Conservation (phyloP, 2,888 invertebrate species). For the Psylliodes chrysocephalus region DNA sequence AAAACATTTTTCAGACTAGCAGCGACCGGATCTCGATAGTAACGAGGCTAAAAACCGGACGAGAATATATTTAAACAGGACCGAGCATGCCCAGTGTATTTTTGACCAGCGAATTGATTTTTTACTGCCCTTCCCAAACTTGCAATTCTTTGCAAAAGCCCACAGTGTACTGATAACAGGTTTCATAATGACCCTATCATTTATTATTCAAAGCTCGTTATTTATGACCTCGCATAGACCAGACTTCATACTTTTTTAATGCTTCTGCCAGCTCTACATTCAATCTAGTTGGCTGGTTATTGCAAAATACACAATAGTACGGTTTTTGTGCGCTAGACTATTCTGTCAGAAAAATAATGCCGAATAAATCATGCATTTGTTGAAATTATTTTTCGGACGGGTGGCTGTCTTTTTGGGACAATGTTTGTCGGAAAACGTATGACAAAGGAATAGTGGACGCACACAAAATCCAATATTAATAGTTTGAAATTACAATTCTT, state of each 20-base stretch:
- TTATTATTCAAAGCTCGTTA: constrained; percentile 55
- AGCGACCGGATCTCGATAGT: constrained; percentile 18
- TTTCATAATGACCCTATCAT: constrained; percentile 56
- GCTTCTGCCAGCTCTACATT: constrained; percentile 42
- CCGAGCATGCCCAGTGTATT: constrained; percentile 53
- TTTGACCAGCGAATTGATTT: constrained; percentile 56
- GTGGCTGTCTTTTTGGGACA: constrained; percentile 11
- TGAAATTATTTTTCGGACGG: constrained; percentile 27
- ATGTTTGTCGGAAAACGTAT: constrained; percentile 4
- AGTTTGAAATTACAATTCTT: constrained; percentile 5
- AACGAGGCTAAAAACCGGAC: constrained; percentile 45
- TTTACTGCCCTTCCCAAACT: constrained; percentile 59
- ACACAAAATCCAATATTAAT: constrained; percentile 12
- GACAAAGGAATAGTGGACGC: constrained; percentile 8
- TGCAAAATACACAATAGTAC: constrained; percentile 39
- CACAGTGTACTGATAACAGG: constrained; percentile 56
- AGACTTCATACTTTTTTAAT: constrained; percentile 46
- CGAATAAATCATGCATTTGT: constrained; percentile 34
- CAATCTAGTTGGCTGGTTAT: constrained; percentile 41
- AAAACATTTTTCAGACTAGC: no score
- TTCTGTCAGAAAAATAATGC: constrained; percentile 37
- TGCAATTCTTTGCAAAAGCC: constrained; percentile 58
- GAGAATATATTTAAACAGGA: constrained; percentile 50
- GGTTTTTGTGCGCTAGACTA: constrained; percentile 29
- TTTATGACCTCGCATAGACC: constrained; percentile 53